Conservation (phyloP, 2,113 vertebrate species). For the Gymnocephalus cernua region DNA sequence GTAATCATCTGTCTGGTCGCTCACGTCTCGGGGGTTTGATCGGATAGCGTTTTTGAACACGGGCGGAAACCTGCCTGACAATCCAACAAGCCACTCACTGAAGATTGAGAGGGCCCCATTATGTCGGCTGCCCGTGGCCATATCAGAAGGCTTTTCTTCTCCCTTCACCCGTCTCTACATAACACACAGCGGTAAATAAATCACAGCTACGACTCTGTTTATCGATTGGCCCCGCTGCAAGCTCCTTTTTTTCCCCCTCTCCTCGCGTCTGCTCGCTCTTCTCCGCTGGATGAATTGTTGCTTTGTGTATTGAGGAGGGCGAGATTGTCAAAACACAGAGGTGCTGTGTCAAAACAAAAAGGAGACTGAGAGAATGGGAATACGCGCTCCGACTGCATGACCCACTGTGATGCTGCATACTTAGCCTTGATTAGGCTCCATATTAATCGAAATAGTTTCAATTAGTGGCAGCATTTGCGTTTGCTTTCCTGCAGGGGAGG, state of each 20-base stretch:
- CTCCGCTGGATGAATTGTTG: slow-evolving; percentile 94
- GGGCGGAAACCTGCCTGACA: slow-evolving; percentile 87
- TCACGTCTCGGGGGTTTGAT: slow-evolving; percentile 92
- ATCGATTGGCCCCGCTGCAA: slow-evolving; percentile 89
- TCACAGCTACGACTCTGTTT: slow-evolving; percentile 93
- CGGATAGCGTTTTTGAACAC: slow-evolving; percentile 93
- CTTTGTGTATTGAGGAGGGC: slow-evolving; percentile 87
- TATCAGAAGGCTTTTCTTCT: slow-evolving; percentile 79
- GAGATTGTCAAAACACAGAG: slow-evolving; percentile 72
- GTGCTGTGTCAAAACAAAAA: slow-evolving; percentile 46
- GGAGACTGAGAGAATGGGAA: slow-evolving; percentile 69
- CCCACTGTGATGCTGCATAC: slow-evolving; percentile 39
- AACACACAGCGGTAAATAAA: slow-evolving; percentile 97
- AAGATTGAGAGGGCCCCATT: slow-evolving; percentile 97
- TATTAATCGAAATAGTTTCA: slow-evolving; percentile 74
- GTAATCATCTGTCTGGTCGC: slow-evolving; percentile 97
- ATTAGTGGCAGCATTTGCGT: slow-evolving; percentile 61
- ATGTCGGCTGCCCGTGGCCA: slow-evolving; percentile 94
- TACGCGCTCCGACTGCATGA: slow-evolving; percentile 36
- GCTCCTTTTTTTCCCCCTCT: slow-evolving; percentile 19
- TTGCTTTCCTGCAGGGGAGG: slow-evolving; percentile 52
- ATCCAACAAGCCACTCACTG: slow-evolving; percentile 91
- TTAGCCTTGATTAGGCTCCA: slow-evolving; percentile 63
- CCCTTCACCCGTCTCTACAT: slow-evolving; percentile 87
- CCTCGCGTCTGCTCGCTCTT: slow-evolving; percentile 68